Evolutionary conservation across 2,797 vertebrate species (phyloP).

Genomic region (Rachycentron canadum): DNA sequence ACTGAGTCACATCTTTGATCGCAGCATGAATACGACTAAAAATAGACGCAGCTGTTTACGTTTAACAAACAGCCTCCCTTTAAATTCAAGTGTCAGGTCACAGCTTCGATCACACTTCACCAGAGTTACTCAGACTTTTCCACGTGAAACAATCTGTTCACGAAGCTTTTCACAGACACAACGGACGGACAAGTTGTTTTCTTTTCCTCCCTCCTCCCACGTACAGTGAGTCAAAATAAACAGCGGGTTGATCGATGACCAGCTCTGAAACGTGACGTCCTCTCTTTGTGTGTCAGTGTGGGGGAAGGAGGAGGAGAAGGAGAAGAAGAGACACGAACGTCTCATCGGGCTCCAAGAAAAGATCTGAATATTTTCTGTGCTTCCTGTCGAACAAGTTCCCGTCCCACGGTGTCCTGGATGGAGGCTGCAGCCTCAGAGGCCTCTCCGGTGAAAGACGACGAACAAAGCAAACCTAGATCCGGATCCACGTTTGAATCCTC

Average conservation of each 20-base stretch:
- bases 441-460: too few species aligned
- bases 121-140: neutral
- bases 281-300: slow-evolving; percentile 44
- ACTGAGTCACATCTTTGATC: neutral
- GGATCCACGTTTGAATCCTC: too few species aligned
- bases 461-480: too few species aligned
- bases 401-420: neutral
- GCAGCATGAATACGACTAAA: neutral
- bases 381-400: neutral
- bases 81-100: neutral
- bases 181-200: neutral
- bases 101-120: neutral
- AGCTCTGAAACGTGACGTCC: slow-evolving; percentile 33
- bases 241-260: slow-evolving; percentile 30
- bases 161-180: neutral
- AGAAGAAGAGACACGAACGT: neutral
- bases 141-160: neutral
- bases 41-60: slow-evolving; percentile 20
- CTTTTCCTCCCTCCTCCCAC: slow-evolving; percentile 49
- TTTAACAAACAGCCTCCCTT: neutral
- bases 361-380: neutral
- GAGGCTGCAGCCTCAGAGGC: too few species aligned
- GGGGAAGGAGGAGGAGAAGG: slow-evolving; percentile 25
- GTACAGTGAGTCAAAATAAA: slow-evolving; percentile 45
- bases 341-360: slow-evolving; percentile 9